These are phyloP conservation scores for Oryzias woworae DNA, from an alignment of 2,113 vertebrate genomes.

Conservation along the genomic window DNA sequence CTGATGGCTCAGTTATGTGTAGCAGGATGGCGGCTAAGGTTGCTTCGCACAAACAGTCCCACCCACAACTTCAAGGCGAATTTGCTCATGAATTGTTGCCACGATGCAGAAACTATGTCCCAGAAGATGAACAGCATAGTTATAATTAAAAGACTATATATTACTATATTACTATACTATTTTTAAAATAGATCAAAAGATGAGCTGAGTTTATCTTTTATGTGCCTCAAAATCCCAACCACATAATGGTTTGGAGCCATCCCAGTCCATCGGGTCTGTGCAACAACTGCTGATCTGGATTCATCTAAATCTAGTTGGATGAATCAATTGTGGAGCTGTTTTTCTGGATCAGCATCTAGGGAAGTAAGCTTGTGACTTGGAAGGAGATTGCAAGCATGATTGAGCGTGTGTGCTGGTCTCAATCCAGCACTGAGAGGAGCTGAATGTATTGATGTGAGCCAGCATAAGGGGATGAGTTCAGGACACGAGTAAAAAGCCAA, in stretches of 20 bases:
- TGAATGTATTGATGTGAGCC: slow-evolving; percentile 36
- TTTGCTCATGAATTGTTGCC: too few species aligned
- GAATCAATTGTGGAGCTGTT: slow-evolving; percentile 35
- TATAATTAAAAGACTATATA: too few species aligned
- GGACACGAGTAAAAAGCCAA: slow-evolving; percentile 61
- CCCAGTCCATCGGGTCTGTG: slow-evolving; percentile 48
- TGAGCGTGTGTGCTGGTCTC: slow-evolving; percentile 41
- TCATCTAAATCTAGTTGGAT: slow-evolving; percentile 41
- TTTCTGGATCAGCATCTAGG: slow-evolving; percentile 54
- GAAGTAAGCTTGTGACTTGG: slow-evolving; percentile 25
- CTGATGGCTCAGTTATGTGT: too few species aligned
- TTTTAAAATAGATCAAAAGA: too few species aligned
- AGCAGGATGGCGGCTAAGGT: too few species aligned
- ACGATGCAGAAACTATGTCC: too few species aligned
- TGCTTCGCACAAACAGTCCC: too few species aligned
- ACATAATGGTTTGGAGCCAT: slow-evolving; percentile 39
- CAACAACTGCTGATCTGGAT: slow-evolving; percentile 51
- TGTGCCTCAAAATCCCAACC: slow-evolving; percentile 37
- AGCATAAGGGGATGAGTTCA: slow-evolving; percentile 45
- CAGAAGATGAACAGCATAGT: too few species aligned
- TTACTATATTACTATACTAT: too few species aligned
- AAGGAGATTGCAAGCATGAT: slow-evolving; percentile 28
- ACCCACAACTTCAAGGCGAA: too few species aligned
- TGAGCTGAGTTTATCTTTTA: slow-evolving; percentile 22
- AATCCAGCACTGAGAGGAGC: slow-evolving; percentile 49